phyloP scores from a whole-genome alignment of 2,113 vertebrate species.

The Gallinago undulata region DNA sequence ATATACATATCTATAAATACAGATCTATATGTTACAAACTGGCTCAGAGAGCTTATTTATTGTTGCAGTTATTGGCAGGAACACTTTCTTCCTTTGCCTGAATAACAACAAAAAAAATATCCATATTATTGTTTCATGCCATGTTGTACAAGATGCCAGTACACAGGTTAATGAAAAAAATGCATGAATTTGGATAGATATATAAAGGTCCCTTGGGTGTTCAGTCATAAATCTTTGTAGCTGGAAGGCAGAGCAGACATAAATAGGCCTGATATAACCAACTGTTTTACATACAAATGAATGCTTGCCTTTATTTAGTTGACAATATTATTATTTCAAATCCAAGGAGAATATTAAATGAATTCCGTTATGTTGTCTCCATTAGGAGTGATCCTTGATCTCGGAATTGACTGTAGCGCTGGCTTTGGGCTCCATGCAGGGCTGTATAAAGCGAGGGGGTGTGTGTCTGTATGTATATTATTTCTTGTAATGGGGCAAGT shows the following conservation, averaged over 20 bases:
- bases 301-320: constrained; percentile 60
- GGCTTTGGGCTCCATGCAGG: not conserved
- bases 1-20: not conserved
- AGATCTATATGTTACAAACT: not conserved
- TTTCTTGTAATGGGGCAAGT: not conserved
- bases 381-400: constrained; percentile 41
- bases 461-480: accelerated
- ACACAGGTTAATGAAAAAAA: constrained; percentile 70
- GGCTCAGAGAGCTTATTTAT: not conserved
- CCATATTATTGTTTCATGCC: constrained; percentile 32
- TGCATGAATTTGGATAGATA: constrained; percentile 61
- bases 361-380: constrained; percentile 21
- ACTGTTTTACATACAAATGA: constrained; percentile 74
- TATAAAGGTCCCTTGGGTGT: constrained; percentile 65
- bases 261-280: constrained; percentile 63
- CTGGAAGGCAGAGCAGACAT: constrained; percentile 63
- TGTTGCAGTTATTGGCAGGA: not conserved
- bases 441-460: not conserved
- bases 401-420: not conserved
- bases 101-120: not conserved
- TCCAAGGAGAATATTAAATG: constrained; percentile 58
- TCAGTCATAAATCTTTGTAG: constrained; percentile 68
- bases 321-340: constrained; percentile 69
- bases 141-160: constrained; percentile 63
- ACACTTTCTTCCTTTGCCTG: not conserved